These are phyloP conservation scores for Drosophila neoperkinsi DNA, from an alignment of 2,888 invertebrate species.

Conservation along the genomic window DNA sequence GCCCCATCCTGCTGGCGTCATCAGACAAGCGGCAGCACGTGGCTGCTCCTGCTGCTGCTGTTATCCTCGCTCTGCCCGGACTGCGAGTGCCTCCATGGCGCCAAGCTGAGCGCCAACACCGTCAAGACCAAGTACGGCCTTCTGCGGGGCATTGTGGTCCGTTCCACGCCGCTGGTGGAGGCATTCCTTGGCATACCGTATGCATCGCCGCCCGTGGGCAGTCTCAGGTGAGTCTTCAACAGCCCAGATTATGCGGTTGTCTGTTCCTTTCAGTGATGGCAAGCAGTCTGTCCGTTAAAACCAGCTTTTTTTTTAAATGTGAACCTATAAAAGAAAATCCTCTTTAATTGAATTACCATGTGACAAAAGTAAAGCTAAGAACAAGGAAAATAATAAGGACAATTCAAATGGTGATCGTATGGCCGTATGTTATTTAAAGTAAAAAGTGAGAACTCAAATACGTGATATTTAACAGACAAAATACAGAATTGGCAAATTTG, in stretches of 20 bases:
- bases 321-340: neutral
- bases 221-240: slow-evolving; percentile 89
- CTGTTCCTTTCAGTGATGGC: slow-evolving; percentile 7
- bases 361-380: neutral
- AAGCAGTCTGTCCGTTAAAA: neutral
- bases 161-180: slow-evolving; percentile 92
- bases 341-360: neutral
- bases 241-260: slow-evolving; percentile 26
- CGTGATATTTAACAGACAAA: neutral
- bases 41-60: slow-evolving; percentile 73
- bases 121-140: slow-evolving; percentile 96
- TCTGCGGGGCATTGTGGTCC: slow-evolving; percentile 93
- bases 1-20: slow-evolving; percentile 48
- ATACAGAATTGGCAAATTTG: neutral
- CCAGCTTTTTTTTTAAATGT: neutral
- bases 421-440: neutral
- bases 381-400: neutral
- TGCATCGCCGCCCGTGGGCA: slow-evolving; percentile 95
- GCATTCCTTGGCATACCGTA: slow-evolving; percentile 97
- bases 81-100: slow-evolving; percentile 79
- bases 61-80: slow-evolving; percentile 75
- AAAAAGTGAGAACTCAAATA: neutral
- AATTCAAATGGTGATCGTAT: neutral
- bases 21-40: slow-evolving; percentile 37
- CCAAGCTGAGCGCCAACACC: slow-evolving; percentile 87